Conservation (phyloP, 2,113 vertebrate genomes). For the Vidua chalybeata region DNA sequence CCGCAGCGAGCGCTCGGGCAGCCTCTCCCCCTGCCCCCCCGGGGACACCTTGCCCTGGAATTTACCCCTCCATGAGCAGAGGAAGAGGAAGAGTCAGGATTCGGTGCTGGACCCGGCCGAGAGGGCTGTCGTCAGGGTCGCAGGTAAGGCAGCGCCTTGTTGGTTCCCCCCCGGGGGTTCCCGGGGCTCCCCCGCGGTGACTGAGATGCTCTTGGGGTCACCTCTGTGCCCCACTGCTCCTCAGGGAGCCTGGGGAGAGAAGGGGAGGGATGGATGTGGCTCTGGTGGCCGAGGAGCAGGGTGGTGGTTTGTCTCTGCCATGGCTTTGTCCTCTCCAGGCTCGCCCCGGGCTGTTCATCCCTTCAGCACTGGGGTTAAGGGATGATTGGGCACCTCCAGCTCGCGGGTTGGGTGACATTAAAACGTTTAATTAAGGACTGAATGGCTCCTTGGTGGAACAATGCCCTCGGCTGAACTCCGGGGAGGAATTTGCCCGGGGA, state of each 20-base stretch:
- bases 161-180: not conserved
- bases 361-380: not conserved
- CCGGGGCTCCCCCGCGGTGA: accelerated
- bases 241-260: not conserved
- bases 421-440: not conserved
- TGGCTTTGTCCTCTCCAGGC: not conserved
- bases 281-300: not conserved
- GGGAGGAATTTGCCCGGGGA: constrained; percentile 3
- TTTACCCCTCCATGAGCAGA: constrained; percentile 92
- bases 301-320: not conserved
- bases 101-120: constrained; percentile 96
- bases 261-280: not conserved
- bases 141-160: constrained; percentile 80
- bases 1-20: constrained; percentile 92
- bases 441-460: not conserved
- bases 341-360: not conserved
- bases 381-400: not conserved
- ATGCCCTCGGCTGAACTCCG: not conserved
- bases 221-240: not conserved
- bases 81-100: constrained; percentile 95
- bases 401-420: not conserved
- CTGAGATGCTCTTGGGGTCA: not conserved
- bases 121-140: constrained; percentile 94
- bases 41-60: constrained; percentile 98
- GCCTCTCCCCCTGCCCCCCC: constrained; percentile 88